A percentile compares a stretch with the other conserved stretches of the same genome.
These are phyloP conservation scores for Pteropus alecto DNA, from an alignment of 2,113 vertebrate species.

Conservation along the genomic window DNA sequence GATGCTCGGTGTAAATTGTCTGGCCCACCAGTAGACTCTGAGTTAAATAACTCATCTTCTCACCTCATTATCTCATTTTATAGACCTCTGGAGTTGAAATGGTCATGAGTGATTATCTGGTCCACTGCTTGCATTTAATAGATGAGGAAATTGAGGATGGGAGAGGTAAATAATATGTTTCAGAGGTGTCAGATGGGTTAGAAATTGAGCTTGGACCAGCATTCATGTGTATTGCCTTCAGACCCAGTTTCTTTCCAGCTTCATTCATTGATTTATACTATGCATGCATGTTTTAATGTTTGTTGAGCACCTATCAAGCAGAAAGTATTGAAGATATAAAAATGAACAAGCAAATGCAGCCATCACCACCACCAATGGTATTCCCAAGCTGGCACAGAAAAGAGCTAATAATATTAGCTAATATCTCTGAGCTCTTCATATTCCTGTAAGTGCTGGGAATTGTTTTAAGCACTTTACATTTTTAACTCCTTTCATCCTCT, in stretches of 20 bases:
- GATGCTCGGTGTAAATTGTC: not conserved
- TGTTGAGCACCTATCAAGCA: not conserved
- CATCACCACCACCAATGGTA: not conserved
- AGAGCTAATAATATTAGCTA: not conserved
- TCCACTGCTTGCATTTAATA: slow-evolving; percentile 16
- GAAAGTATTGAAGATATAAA: not conserved
- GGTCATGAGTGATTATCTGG: not conserved
- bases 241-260: not conserved
- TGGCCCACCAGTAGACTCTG: not conserved
- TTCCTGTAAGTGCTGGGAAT: not conserved
- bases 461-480: not conserved
- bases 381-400: not conserved
- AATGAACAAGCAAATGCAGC: not conserved
- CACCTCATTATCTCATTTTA: not conserved
- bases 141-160: not conserved
- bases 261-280: not conserved
- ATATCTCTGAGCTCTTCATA: not conserved
- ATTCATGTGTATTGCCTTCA: not conserved
- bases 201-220: not conserved
- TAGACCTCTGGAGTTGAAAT: slow-evolving; percentile 27
- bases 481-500: not conserved
- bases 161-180: not conserved
- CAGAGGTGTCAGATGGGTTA: not conserved
- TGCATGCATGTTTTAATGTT: not conserved
- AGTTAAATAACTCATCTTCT: slow-evolving; percentile 28